Percentiles rank a stretch among this genome's conserved stretches.
Evolutionary conservation across 2,888 invertebrate species (phyloP).

Genomic region (Cosmia trapezina): DNA sequence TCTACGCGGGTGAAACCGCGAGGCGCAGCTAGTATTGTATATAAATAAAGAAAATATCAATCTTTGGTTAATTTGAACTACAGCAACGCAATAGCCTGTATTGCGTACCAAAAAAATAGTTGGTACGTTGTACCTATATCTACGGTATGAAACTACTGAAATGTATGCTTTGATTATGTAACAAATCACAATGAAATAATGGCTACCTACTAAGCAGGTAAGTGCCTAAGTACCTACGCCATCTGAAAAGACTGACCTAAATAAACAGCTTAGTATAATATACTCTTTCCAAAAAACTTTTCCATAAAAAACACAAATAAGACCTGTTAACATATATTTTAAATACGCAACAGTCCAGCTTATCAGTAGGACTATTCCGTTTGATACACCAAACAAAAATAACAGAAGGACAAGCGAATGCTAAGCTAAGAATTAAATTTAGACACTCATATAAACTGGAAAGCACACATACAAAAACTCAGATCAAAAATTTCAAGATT

Average conservation of each 20-base stretch:
- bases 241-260: background rate
- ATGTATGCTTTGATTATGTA: background rate
- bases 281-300: slow-evolving; percentile 20
- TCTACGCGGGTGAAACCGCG: no score
- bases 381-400: background rate
- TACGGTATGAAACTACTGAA: no score
- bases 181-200: background rate
- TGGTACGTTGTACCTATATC: no score
- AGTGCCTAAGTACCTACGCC: background rate
- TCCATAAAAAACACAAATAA: slow-evolving; percentile 42
- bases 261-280: slow-evolving; percentile 1
- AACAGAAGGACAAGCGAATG: slow-evolving; percentile 10
- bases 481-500: no score
- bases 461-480: no score
- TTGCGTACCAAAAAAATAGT: no score
- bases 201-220: background rate
- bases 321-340: slow-evolving; percentile 36
- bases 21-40: no score
- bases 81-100: no score
- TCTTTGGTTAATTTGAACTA: no score
- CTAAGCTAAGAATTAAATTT: no score
- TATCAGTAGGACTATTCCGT: slow-evolving; percentile 31
- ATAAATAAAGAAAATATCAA: no score
- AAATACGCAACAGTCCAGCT: slow-evolving; percentile 15
- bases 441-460: no score